A percentile compares a stretch with the other conserved stretches of the same genome.
Evolutionary conservation across 2,797 vertebrate species (phyloP).

Genomic region (Sebastiscus albofasciatus): DNA sequence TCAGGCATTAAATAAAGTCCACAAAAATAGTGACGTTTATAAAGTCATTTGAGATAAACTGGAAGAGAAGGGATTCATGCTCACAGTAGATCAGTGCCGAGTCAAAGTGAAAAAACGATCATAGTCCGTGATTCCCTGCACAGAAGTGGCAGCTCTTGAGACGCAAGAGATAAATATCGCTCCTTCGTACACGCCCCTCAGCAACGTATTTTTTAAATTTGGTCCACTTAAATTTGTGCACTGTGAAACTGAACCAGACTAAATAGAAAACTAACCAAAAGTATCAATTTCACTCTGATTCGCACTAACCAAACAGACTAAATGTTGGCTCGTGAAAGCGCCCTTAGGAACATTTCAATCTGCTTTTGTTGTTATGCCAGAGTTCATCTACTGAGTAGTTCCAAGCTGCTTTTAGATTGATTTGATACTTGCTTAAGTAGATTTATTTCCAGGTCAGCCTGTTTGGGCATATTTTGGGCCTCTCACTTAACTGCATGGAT

Average conservation of each 20-base stretch:
- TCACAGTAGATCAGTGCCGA: neutral
- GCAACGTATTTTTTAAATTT: neutral
- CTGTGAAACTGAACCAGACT: neutral
- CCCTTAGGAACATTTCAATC: slow-evolving; percentile 38
- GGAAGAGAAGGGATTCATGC: neutral
- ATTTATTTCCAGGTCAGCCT: slow-evolving; percentile 30
- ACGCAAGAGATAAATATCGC: neutral
- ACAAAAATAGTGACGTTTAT: neutral
- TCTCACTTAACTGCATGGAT: slow-evolving; percentile 30
- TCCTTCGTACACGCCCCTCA: neutral
- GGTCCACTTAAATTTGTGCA: neutral
- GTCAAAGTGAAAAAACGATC: neutral
- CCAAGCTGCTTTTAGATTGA: slow-evolving; percentile 42
- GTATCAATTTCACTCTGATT: neutral
- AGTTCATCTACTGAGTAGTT: slow-evolving; percentile 33
- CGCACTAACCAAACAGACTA: neutral
- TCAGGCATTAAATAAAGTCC: no score
- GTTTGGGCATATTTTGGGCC: slow-evolving; percentile 14
- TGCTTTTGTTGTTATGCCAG: slow-evolving; percentile 35
- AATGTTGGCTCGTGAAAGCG: no score
- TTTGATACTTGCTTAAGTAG: slow-evolving; percentile 31
- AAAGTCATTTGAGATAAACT: neutral
- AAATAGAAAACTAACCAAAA: neutral
- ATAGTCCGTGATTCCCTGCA: neutral
- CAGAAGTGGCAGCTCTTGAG: neutral